Conservation (phyloP, 2,888 invertebrate genomes). For the Eilema sororculum region DNA sequence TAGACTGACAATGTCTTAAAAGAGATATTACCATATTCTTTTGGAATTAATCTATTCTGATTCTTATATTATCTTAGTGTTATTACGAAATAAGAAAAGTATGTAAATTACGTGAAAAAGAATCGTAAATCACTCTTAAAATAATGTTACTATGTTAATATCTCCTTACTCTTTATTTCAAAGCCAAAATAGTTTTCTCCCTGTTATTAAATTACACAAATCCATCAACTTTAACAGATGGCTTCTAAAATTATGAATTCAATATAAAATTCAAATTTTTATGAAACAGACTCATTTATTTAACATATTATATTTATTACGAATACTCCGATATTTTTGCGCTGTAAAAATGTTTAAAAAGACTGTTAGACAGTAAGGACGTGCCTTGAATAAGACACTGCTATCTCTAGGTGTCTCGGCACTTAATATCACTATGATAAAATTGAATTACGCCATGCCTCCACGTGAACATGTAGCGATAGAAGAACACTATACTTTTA, state of each 20-base stretch:
- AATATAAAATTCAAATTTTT: constrained; percentile 22
- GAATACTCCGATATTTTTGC: constrained; percentile 16
- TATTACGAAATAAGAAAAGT: not conserved
- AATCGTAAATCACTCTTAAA: not conserved
- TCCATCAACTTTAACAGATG: constrained; percentile 33
- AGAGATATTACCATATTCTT: too few species aligned
- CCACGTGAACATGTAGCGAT: constrained; percentile 45
- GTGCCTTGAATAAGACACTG: constrained; percentile 59
- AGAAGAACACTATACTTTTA: constrained; percentile 24
- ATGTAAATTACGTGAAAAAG: not conserved
- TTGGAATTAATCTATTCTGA: too few species aligned
- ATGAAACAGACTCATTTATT: constrained; percentile 17
- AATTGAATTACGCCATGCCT: constrained; percentile 68
- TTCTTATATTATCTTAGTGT: too few species aligned
- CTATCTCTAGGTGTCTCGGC: constrained; percentile 60
- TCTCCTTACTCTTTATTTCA: not conserved
- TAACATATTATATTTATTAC: constrained; percentile 22
- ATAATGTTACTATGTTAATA: not conserved
- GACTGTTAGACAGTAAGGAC: constrained; percentile 56
- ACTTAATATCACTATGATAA: constrained; percentile 77
- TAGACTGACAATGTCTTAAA: too few species aligned
- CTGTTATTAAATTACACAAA: constrained; percentile 30
- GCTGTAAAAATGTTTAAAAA: constrained; percentile 46
- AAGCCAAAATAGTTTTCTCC: constrained; percentile 15
- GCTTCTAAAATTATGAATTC: constrained; percentile 19